Base-by-base conservation (phyloP, 1,140 invertebrate genomes). In the Sinonovacula constricta region DNA sequence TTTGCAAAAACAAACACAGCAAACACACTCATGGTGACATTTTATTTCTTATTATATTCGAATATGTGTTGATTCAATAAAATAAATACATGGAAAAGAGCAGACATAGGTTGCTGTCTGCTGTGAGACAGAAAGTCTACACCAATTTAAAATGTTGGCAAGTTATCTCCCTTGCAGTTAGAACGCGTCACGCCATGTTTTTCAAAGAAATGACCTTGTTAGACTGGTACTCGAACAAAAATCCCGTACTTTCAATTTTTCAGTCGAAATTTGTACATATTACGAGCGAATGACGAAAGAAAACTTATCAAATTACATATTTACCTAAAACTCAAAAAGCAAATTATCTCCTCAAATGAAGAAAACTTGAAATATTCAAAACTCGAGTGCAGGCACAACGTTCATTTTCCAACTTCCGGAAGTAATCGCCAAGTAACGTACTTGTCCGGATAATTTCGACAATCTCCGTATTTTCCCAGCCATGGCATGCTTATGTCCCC, bases 161-260 rank as follows among this genome's bases (percentile, higher is more conserved):
- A 56, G 39, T 70, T 70, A 70, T 31, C 36, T 59, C 68, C 68
- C 68, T 70, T 70, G 53, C 36, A 59, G 28, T 14, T 56, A 70
- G 68, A 70, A 70, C 68, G 68, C 68, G 68, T 70, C 68, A 57
- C 68, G 68, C 68, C 68, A 70, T 70, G 53, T 70, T 70, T 70
- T 60, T 59, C 30, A 7, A 28, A 22, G 45, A 70, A 70, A 28
- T 28, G 68, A 39, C 68, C 68, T 70, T 70, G 54, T 7, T 70
- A 36, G 68, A 70, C 68, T 70, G 68, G 68, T 70, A 70, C 68
- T 39, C 51, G 3, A 18, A 45, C 39, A 45, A 45, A 45, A 10
- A 10, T 45, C 7, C 39, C 7, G 39, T 10, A 10, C 7, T 10
- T 45, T 18, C 7, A 7, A 45, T 7, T 45, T 45, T 45, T 45